phyloP scores from a whole-genome alignment of 53 echinoderm and acorn worm genomes.

The Stichopus horrens region DNA sequence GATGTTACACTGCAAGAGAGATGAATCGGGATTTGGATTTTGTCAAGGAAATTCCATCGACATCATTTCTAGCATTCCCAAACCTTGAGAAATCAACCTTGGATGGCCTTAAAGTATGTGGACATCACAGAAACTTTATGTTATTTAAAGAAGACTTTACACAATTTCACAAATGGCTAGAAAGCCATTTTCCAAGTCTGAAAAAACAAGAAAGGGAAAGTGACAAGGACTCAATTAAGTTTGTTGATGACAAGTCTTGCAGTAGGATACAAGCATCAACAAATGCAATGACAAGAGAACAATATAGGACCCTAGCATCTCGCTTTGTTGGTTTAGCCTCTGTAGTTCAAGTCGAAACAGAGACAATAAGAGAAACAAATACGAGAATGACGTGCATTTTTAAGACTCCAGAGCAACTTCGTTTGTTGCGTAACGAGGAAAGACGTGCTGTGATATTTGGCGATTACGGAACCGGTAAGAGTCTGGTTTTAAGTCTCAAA shows the following conservation, averaged over 20 bases:
- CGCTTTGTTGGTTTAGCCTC: constrained; percentile 4
- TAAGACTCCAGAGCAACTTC: background rate
- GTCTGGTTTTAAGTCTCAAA: background rate
- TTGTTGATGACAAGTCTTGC: too few species aligned
- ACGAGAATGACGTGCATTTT: constrained; percentile 16
- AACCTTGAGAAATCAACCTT: background rate
- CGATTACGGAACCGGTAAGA: constrained; percentile 7
- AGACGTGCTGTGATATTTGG: background rate
- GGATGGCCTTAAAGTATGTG: constrained; percentile 1
- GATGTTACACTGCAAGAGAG: constrained; percentile 1
- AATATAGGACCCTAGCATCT: constrained; percentile 7
- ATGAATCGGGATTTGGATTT: constrained; percentile 28
- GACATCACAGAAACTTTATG: constrained; percentile 6
- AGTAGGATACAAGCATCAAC: background rate
- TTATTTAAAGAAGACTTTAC: constrained; percentile 4
- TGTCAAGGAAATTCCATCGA: constrained; percentile 5
- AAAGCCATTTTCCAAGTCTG: background rate
- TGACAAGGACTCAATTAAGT: too few species aligned
- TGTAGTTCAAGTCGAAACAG: background rate
- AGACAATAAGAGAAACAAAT: constrained; percentile 4
- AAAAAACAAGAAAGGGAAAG: background rate
- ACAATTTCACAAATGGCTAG: background rate
- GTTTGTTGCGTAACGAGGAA: background rate
- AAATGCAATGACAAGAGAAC: background rate
- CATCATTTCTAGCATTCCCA: constrained; percentile 6